Conservation (phyloP, 2,888 invertebrate genomes). For the Argyresthia goedartella region DNA sequence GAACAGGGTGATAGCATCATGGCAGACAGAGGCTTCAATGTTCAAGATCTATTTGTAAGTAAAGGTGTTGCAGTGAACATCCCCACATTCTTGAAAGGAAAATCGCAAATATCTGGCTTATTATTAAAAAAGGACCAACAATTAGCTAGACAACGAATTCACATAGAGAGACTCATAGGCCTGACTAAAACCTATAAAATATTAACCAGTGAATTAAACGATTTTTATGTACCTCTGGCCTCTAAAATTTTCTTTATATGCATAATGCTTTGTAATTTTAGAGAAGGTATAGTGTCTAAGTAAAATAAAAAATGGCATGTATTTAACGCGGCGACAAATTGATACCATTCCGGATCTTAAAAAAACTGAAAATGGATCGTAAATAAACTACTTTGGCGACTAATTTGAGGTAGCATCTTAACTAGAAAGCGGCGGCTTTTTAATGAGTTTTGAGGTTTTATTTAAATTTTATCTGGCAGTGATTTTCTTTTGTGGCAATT, state of each 20-base stretch:
- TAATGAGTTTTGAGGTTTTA: too few species aligned
- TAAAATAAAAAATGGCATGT: too few species aligned
- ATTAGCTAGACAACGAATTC: conserved; percentile 13
- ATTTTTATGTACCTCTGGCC: conserved; percentile 4
- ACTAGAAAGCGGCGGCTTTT: too few species aligned
- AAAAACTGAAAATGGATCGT: too few species aligned
- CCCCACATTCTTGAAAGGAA: conserved; percentile 7
- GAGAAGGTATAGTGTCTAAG: conserved; percentile 5
- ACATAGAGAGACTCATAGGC: conserved; percentile 5
- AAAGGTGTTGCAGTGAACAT: conserved; percentile 5
- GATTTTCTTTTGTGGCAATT: too few species aligned
- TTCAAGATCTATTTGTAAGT: conserved; percentile 6
- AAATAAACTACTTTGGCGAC: too few species aligned
- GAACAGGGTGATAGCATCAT: conserved; percentile 7
- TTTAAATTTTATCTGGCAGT: too few species aligned
- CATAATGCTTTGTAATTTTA: conserved; percentile 5
- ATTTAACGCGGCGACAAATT: too few species aligned
- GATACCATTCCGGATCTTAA: too few species aligned
- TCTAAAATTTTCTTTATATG: conserved; percentile 7
- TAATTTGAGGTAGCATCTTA: too few species aligned
- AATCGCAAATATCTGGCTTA: conserved; percentile 4
- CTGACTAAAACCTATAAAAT: conserved; percentile 7
- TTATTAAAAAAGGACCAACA: conserved; percentile 12
- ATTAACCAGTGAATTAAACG: conserved; percentile 4
- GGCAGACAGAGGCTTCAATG: conserved; percentile 9